Conservation (phyloP, 2,888 invertebrate species). For the Miltochrista miniata region DNA sequence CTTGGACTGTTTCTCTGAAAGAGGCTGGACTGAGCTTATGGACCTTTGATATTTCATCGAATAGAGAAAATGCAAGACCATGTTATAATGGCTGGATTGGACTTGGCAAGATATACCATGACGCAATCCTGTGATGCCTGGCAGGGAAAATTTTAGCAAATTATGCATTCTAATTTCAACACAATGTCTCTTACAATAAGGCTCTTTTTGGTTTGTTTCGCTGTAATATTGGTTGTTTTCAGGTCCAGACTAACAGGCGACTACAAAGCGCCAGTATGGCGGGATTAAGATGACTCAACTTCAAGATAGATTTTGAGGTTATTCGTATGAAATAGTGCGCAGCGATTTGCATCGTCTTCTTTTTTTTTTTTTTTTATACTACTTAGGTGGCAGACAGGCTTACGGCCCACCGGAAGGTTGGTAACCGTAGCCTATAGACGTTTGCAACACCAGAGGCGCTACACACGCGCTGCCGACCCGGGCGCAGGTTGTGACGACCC, state of each 20-base stretch:
- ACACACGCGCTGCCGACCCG: no score
- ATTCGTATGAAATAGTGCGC: not conserved
- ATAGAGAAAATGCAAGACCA: conserved; percentile 30
- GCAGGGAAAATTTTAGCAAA: conserved; percentile 14
- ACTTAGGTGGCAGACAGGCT: no score
- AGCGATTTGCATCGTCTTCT: not conserved
- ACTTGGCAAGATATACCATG: conserved; percentile 55
- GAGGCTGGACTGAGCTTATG: conserved; percentile 34
- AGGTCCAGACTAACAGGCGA: conserved; percentile 55
- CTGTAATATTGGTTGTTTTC: conserved; percentile 29
- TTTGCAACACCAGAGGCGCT: no score
- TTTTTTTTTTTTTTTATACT: no score
- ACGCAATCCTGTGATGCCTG: conserved; percentile 54
- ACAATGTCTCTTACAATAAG: conserved; percentile 17
- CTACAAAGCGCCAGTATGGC: conserved; percentile 26
- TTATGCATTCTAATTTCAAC: conserved; percentile 19
- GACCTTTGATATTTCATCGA: conserved; percentile 26
- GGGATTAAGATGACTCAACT: conserved; percentile 25
- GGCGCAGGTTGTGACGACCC: no score
- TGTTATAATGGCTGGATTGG: conserved; percentile 41
- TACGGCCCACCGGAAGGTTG: no score
- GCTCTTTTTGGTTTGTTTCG: not conserved
- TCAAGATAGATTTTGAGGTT: conserved; percentile 10
- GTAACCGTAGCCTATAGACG: no score
- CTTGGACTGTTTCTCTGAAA: conserved; percentile 51